Percentiles rank a stretch among this genome's conserved stretches.
Conservation (phyloP, 2,888 invertebrate species). For the Spialia ferax region DNA sequence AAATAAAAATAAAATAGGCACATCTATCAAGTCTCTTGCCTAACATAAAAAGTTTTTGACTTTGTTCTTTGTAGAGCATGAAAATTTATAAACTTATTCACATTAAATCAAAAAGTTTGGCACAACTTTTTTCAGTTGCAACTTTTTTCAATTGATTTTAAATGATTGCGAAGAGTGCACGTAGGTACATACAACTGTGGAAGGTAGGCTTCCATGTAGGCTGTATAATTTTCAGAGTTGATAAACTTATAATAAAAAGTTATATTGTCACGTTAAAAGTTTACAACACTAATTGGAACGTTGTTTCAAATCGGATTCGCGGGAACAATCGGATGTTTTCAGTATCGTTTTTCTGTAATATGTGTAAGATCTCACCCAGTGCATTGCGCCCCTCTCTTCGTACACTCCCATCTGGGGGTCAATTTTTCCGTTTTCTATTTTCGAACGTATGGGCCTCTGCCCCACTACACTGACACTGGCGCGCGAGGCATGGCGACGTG, state of each 20-base stretch:
- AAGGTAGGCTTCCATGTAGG: not conserved
- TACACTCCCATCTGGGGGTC: slow-evolving; percentile 96
- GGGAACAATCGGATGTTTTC: slow-evolving; percentile 18
- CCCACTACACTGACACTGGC: slow-evolving; percentile 82
- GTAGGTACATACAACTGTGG: not conserved
- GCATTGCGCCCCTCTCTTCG: slow-evolving; percentile 96
- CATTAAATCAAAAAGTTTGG: not conserved
- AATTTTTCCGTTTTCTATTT: slow-evolving; percentile 83
- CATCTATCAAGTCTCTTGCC: too few relatives aligned
- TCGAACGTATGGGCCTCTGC: slow-evolving; percentile 82
- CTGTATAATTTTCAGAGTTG: not conserved
- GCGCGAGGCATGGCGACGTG: slow-evolving; percentile 68
- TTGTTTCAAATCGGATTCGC: slow-evolving; percentile 18
- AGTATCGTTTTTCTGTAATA: slow-evolving; percentile 17
- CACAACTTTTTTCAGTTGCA: too few relatives aligned
- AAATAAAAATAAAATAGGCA: too few relatives aligned
- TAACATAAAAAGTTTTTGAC: too few relatives aligned
- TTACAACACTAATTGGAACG: slow-evolving; percentile 16
- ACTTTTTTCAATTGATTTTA: too few relatives aligned
- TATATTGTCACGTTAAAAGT: not conserved
- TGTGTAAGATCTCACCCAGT: slow-evolving; percentile 90
- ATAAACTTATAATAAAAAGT: not conserved
- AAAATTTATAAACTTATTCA: too few relatives aligned
- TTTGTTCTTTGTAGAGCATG: too few relatives aligned
- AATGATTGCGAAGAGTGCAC: not conserved